These are phyloP conservation scores for Philopedon plagiatum DNA, from an alignment of 2,888 invertebrate genomes.

Conservation along the genomic window DNA sequence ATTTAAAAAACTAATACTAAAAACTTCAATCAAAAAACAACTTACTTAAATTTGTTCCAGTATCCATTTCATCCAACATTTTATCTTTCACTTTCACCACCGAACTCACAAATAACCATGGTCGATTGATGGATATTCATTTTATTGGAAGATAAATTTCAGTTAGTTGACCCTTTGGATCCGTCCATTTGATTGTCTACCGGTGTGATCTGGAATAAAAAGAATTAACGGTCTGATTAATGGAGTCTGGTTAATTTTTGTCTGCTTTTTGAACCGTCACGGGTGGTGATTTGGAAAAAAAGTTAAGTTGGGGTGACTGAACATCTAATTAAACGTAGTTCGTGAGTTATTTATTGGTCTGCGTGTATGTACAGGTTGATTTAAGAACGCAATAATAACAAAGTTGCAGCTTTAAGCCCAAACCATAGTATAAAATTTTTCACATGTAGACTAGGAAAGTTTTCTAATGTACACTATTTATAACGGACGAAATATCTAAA, in stretches of 20 bases:
- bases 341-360: too few relatives aligned
- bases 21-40: too few relatives aligned
- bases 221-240: slow-evolving; percentile 32
- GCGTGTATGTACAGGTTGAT: too few relatives aligned
- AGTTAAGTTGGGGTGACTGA: not conserved
- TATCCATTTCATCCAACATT: slow-evolving; percentile 33
- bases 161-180: slow-evolving; percentile 40
- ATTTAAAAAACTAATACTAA: too few relatives aligned
- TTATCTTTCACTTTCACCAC: slow-evolving; percentile 19
- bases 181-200: slow-evolving; percentile 42
- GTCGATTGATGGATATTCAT: slow-evolving; percentile 42
- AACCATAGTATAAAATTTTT: too few relatives aligned
- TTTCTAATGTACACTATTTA: too few relatives aligned
- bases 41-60: slow-evolving; percentile 33
- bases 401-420: too few relatives aligned
- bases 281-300: slow-evolving; percentile 18
- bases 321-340: slow-evolving; percentile 23
- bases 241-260: slow-evolving; percentile 36
- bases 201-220: slow-evolving; percentile 37
- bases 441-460: too few relatives aligned
- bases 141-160: slow-evolving; percentile 45
- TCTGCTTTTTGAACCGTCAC: slow-evolving; percentile 14
- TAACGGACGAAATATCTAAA: too few relatives aligned
- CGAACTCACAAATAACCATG: slow-evolving; percentile 23
- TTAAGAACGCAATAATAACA: too few relatives aligned